phyloP scores from a whole-genome alignment of 2,113 vertebrate genomes.

The Nycticryphes semicollaris region DNA sequence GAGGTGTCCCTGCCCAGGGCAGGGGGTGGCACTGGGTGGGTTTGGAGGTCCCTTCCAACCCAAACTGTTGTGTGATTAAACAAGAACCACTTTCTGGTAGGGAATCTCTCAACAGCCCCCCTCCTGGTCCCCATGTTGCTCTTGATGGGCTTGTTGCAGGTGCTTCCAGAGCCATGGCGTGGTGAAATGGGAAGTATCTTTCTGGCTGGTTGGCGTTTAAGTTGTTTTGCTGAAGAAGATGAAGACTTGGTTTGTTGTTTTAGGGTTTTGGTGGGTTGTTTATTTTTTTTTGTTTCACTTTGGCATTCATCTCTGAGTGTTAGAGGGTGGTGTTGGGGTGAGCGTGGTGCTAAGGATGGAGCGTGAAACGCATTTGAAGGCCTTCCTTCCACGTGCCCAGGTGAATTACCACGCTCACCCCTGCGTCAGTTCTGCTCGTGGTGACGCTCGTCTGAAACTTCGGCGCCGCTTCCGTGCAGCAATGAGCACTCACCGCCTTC shows the following conservation, averaged over 20 bases:
- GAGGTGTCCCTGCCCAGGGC: too few species aligned
- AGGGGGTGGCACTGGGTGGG: too few species aligned
- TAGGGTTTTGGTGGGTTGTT: too few species aligned
- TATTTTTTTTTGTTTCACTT: not conserved
- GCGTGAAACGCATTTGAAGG: too few species aligned
- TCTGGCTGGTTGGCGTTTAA: not conserved
- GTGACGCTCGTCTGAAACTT: not conserved
- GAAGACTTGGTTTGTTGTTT: not conserved
- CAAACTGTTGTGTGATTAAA: not conserved
- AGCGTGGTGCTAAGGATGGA: not conserved
- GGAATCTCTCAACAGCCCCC: not conserved
- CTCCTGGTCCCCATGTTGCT: not conserved
- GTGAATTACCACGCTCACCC: not conserved
- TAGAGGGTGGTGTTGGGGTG: not conserved
- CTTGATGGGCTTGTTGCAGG: not conserved
- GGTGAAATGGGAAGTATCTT: not conserved
- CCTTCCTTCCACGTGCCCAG: too few species aligned
- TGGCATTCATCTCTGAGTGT: not conserved
- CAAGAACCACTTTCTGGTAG: not conserved
- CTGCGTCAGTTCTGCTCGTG: not conserved
- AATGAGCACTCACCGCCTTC: rapidly evolving
- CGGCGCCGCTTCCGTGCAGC: not conserved
- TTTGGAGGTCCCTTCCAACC: too few species aligned
- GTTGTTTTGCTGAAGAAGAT: not conserved
- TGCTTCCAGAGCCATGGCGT: not conserved